Evolutionary conservation across 2,113 vertebrate genomes (phyloP).

Genomic region (Bos javanicus): DNA sequence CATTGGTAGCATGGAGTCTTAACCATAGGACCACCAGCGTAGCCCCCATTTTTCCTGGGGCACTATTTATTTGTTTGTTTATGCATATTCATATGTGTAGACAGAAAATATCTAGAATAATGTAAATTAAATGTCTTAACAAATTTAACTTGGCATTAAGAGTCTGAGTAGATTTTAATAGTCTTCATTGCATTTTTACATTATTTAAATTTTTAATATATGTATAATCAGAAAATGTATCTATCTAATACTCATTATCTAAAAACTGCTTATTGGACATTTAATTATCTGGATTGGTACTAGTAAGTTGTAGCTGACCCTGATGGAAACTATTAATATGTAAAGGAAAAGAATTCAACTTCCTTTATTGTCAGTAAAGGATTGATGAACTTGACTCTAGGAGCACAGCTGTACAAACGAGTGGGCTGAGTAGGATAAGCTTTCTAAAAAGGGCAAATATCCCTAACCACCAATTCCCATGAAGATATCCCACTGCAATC

Average conservation of each 20-base stretch:
- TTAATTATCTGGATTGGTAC: not conserved
- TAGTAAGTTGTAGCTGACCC: not conserved
- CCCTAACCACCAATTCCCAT: not conserved
- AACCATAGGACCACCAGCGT: not conserved
- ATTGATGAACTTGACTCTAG: constrained; percentile 5
- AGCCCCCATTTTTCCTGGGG: not conserved
- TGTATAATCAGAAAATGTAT: not conserved
- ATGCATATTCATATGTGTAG: not conserved
- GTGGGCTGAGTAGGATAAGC: not conserved
- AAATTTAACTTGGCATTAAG: not conserved
- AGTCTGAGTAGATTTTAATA: not conserved
- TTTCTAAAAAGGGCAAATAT: not conserved
- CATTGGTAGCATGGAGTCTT: not conserved
- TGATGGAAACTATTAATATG: not conserved
- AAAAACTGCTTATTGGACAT: not conserved
- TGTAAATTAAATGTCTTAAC: not conserved
- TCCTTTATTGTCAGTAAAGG: not conserved
- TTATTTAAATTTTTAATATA: not conserved
- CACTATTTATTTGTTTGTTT: not conserved
- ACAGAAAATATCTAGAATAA: not conserved
- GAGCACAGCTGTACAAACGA: constrained; percentile 34
- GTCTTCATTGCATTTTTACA: not conserved
- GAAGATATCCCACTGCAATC: not conserved
- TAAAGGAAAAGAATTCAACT: not conserved
- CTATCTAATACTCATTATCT: not conserved